Conservation (phyloP, 1,140 invertebrate genomes). For the Heliconius eleuchia region DNA sequence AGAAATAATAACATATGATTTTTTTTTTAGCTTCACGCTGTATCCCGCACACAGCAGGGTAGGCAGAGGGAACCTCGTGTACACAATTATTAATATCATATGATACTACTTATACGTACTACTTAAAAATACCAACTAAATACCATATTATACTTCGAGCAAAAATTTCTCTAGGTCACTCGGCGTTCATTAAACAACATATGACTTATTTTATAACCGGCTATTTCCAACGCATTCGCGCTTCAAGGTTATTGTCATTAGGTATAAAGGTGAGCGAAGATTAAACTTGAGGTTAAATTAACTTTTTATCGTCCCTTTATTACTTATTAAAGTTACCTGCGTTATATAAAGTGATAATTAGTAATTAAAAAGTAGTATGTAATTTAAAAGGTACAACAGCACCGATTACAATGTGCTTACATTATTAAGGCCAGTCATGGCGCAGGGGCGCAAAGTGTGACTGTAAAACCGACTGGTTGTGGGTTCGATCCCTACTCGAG, state of each 20-base stretch:
- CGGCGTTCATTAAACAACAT: neutral
- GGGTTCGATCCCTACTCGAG: no score
- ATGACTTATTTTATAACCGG: neutral
- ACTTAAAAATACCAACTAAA: no score
- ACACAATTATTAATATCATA: no score
- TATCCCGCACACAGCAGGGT: no score
- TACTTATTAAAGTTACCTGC: neutral
- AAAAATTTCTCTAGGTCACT: no score
- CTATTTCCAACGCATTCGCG: neutral
- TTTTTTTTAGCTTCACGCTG: no score
- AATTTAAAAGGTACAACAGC: neutral
- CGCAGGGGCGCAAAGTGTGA: no score
- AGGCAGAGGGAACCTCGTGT: no score
- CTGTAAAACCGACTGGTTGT: no score
- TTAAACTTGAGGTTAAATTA: neutral
- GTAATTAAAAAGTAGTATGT: conserved; percentile 1
- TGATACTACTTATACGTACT: no score
- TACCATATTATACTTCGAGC: no score
- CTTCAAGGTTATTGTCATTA: conserved; percentile 9
- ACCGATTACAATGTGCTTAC: neutral
- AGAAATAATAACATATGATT: no score
- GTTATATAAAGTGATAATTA: conserved; percentile 4
- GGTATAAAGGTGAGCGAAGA: neutral
- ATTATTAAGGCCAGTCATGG: neutral
- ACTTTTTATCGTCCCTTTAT: conserved; percentile 10